phyloP scores from a whole-genome alignment of 2,888 invertebrate genomes.

The Phaonia tiefii region DNA sequence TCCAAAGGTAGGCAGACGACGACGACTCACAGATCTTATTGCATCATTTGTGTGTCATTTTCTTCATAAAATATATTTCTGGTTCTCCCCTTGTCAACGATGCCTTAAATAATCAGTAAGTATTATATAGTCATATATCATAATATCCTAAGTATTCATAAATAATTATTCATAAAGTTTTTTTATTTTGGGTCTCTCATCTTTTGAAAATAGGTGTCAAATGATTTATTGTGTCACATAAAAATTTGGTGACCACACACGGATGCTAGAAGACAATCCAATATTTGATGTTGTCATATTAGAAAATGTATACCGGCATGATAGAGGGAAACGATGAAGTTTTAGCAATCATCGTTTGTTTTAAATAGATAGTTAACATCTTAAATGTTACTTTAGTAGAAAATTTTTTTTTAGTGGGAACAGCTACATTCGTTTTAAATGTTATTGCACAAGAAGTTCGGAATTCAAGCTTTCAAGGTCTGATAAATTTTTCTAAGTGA shows the following conservation, averaged over 20 bases:
- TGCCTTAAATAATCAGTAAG: constrained; percentile 30
- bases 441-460: too few species aligned
- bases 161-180: constrained; percentile 5
- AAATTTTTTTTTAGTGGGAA: too few species aligned
- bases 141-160: constrained; percentile 8
- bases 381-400: too few species aligned
- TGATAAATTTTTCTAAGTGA: too few species aligned
- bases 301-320: too few species aligned
- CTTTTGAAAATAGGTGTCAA: constrained; percentile 30
- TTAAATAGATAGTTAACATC: too few species aligned
- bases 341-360: too few species aligned
- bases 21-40: background rate
- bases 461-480: too few species aligned
- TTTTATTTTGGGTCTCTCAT: background rate
- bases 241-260: constrained; percentile 3
- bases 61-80: background rate
- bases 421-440: too few species aligned
- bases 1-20: background rate
- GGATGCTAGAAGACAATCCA: background rate
- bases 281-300: too few species aligned
- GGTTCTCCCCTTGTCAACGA: constrained; percentile 24
- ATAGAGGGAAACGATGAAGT: too few species aligned
- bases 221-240: constrained; percentile 44
- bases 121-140: constrained; percentile 3
- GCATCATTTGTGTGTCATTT: constrained; percentile 19